Conservation (phyloP, 2,888 invertebrate genomes). For the Ditula angustiorana region DNA sequence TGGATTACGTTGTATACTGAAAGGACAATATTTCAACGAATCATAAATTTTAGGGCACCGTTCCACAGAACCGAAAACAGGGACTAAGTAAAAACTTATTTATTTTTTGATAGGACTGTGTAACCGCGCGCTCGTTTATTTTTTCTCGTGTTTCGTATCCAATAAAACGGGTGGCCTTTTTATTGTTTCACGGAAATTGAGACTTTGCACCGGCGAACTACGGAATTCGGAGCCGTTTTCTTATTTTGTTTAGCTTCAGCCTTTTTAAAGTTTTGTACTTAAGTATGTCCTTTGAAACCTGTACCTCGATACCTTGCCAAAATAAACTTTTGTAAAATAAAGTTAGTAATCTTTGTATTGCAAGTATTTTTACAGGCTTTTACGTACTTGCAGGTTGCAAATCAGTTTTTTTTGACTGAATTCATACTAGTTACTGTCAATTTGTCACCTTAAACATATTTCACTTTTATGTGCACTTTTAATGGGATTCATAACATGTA, state of each 20-base stretch:
- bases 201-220: constrained; percentile 57
- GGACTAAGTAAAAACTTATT: constrained; percentile 81
- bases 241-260: constrained; percentile 15
- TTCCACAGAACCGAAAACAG: constrained; percentile 75
- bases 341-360: too few relatives aligned
- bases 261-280: not conserved
- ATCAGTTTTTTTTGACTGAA: too few relatives aligned
- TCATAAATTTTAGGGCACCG: constrained; percentile 80
- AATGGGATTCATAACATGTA: too few relatives aligned
- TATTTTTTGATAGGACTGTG: constrained; percentile 83
- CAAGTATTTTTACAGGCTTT: too few relatives aligned
- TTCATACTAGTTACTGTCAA: too few relatives aligned
- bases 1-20: constrained; percentile 50
- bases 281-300: not conserved
- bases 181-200: constrained; percentile 79
- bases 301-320: not conserved
- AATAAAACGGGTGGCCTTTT: constrained; percentile 78
- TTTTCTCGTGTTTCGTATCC: constrained; percentile 61
- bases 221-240: constrained; percentile 42
- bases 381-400: too few relatives aligned
- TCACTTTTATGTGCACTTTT: too few relatives aligned
- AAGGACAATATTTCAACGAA: constrained; percentile 73
- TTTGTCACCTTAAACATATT: too few relatives aligned
- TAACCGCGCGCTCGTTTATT: constrained; percentile 76
- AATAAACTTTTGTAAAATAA: not conserved